Base-by-base conservation (phyloP, 2,888 invertebrate genomes). In the Nowickia ferox region DNA sequence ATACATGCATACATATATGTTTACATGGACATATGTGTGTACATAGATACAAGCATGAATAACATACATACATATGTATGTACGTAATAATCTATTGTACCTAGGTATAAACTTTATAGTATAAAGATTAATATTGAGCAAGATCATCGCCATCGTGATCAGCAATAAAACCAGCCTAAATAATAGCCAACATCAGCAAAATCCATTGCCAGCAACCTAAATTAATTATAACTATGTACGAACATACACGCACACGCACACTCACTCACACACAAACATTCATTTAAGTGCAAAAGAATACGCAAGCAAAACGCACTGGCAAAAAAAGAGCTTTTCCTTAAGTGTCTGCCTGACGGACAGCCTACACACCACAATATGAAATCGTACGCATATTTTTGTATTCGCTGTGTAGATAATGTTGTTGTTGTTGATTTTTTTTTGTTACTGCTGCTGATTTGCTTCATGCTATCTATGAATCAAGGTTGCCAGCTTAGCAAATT, bases 221-320 rank as follows among this genome's bases (percentile, higher is more conserved):
- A 71, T 30, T 30, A 30, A 30, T 30, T 30, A 30, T 30, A 30
- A 5, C 30, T 9, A n/a, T n/a, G n/a, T n/a, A 61, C 13, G 30
- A 22, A 42, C 17, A 51, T 9, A 22, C 10, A 17, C 11, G 11
- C 46, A 13, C 15, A 51, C 30, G 15, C 61, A 38, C 42, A 22
- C 10, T 13, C 11, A 11, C 46, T 17, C 10, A 44, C 30, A 30
- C 53, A 22, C 55, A n/a, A 40, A 30, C 30, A 30, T 30, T 30
- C 5, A 30, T 61, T 51, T 11, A 59, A 82, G 59, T 85, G 85
- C 82, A 85, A 85, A 85, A 85, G 85, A 85, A 85, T 85, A 82
- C 82, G 74, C 82, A 74, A 19, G 11, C 77, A 71, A 66, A 81
- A 66, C 81, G 76, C 84, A 84, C 38, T 78, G 22, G n/a, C 9